These are phyloP conservation scores for Hedya salicella DNA, from an alignment of 2,888 invertebrate genomes.

Conservation along the genomic window DNA sequence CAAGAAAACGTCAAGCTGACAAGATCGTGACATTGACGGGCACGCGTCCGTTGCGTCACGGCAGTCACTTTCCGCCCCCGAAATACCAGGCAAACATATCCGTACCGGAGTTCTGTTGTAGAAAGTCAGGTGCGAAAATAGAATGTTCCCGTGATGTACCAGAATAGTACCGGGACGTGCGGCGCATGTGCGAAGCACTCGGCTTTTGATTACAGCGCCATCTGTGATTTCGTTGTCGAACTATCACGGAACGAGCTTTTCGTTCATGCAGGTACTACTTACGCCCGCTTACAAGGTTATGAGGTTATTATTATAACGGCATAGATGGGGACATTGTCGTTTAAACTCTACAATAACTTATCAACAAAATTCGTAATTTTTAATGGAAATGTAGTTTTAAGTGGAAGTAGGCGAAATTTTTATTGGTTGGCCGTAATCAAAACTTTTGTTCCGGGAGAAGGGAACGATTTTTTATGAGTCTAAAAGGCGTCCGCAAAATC, in stretches of 20 bases:
- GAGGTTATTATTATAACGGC: neutral
- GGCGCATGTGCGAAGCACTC: conserved; percentile 50
- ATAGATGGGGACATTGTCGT: conserved; percentile 21
- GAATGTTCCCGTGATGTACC: conserved; percentile 69
- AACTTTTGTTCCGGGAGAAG: no score
- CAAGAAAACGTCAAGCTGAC: conserved; percentile 49
- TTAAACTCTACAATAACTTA: no score
- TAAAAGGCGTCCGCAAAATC: no score
- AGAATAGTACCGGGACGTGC: conserved; percentile 62
- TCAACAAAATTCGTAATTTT: no score
- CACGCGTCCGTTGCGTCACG: conserved; percentile 80
- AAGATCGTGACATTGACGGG: conserved; percentile 68
- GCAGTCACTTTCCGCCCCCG: conserved; percentile 69
- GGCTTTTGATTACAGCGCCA: conserved; percentile 56
- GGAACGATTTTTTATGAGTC: no score
- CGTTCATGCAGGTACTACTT: neutral
- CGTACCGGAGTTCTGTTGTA: conserved; percentile 52
- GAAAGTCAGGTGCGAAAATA: conserved; percentile 72
- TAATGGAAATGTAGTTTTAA: no score
- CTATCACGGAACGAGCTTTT: conserved; percentile 15
- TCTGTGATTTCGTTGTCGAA: conserved; percentile 40
- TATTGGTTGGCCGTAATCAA: no score
- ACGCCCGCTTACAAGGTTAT: neutral
- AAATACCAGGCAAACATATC: conserved; percentile 75
- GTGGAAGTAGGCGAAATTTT: no score